Percentiles rank a stretch among this genome's conserved stretches.
Evolutionary conservation across 2,797 vertebrate species (phyloP).

Genomic region (Onychomys leucogaster): DNA sequence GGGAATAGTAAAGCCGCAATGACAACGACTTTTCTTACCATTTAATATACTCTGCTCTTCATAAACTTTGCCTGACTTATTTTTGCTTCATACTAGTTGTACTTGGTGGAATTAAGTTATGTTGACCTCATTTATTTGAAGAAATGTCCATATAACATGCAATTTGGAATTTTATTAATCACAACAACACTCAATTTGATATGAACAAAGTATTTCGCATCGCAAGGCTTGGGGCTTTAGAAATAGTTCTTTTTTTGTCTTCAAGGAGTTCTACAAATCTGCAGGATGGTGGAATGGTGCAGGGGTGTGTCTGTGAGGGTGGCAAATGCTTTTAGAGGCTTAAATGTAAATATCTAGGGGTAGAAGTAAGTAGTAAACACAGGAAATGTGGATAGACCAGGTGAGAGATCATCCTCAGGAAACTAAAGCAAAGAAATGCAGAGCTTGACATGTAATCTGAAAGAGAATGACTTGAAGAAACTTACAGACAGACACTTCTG

Average conservation of each 20-base stretch:
- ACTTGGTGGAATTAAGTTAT: constrained; percentile 7
- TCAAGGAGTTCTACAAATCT: not conserved
- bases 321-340: no score
- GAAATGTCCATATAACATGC: not conserved
- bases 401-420: not conserved
- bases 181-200: not conserved
- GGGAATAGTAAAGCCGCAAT: constrained; percentile 50
- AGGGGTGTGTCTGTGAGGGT: not conserved
- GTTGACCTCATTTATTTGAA: not conserved
- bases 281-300: not conserved
- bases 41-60: not conserved
- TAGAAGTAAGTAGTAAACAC: not conserved
- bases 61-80: constrained; percentile 14
- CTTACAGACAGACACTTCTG: not conserved
- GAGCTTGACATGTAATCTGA: not conserved
- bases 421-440: not conserved
- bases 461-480: not conserved
- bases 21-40: not conserved
- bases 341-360: no score
- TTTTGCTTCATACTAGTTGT: constrained; percentile 6
- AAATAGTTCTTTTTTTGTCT: not conserved
- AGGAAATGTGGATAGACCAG: not conserved
- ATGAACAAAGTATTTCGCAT: not conserved
- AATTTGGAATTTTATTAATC: not conserved
- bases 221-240: not conserved